Evolutionary conservation across 2,113 vertebrate genomes (phyloP).

Genomic region (Alosa alosa): DNA sequence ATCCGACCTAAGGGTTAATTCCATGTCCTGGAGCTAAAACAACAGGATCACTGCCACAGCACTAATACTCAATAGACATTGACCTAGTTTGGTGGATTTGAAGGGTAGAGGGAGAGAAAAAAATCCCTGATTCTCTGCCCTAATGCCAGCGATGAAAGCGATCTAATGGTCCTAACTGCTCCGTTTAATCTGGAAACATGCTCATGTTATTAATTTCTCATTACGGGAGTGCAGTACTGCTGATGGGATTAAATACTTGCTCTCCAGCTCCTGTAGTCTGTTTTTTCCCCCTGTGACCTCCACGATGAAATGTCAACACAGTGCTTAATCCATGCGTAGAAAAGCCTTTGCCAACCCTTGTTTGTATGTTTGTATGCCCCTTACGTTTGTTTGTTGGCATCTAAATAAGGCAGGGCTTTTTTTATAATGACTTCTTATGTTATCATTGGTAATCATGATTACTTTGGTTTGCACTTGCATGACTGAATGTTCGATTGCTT

Average conservation of each 20-base stretch:
- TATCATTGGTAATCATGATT: background rate
- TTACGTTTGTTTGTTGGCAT: conserved; percentile 35
- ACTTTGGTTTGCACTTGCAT: background rate
- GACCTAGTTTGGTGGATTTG: conserved; percentile 78
- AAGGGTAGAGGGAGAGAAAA: conserved; percentile 47
- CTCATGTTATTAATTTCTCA: conserved; percentile 77
- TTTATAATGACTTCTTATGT: background rate
- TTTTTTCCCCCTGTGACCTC: conserved; percentile 53
- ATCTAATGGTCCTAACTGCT: conserved; percentile 77
- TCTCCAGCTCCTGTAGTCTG: conserved; percentile 51
- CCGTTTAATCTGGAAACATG: conserved; percentile 75
- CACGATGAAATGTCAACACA: conserved; percentile 53
- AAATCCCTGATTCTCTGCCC: conserved; percentile 66
- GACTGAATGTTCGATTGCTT: background rate
- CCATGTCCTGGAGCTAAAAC: conserved; percentile 74
- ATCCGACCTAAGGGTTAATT: conserved; percentile 72
- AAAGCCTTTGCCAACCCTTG: conserved; percentile 47
- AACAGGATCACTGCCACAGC: conserved; percentile 74
- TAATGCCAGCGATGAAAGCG: conserved; percentile 76
- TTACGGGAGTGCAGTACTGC: conserved; percentile 73
- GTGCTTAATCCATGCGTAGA: conserved; percentile 57
- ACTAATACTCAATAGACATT: conserved; percentile 77
- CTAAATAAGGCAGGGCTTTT: background rate
- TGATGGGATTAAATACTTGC: conserved; percentile 71
- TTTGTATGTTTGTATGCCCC: conserved; percentile 57